Evolutionary conservation across 2,797 vertebrate genomes (phyloP), one percentile per base, ranked within the genome.

Genomic region (Cossypha niveicapilla): DNA sequence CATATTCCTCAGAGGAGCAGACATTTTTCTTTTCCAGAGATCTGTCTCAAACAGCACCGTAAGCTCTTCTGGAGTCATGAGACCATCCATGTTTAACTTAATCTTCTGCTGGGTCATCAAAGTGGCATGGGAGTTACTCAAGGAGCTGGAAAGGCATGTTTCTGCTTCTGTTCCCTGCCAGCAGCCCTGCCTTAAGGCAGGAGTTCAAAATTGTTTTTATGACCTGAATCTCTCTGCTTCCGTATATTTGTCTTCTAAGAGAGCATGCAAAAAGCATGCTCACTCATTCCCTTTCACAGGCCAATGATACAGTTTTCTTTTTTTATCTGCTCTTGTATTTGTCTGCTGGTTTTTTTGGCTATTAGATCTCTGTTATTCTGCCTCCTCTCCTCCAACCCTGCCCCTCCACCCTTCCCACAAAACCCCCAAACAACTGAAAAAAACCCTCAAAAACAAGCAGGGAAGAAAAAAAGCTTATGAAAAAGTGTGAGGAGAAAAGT

Each of bases 391-490:
- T 15, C 37, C 32, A 14, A 54, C 7, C 27, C 6, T 25, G 13
- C 9, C 17, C 13, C 8, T 21, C 4, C 1, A 8, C 5, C 1
- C 25, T 53, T 8, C 17, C 17, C 32, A 7, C 8, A 45, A 53
- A 32, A 13, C 4, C 3, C 2, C 4, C 21, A 61, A 47, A 27
- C 4, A 12, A n/a, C n/a, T 8, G 3, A 18, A 3, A 37, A 51
- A 37, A 4, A 0, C 4, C 4, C 5, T 0, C 1, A 18, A 19
- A 22, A 30, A 24, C 1, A 54, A 37, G 3, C 2, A 63, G 13
- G 7, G 7, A 17, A 0, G 2, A 39, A 22, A 67, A 50, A 5
- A 62, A 32, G 1, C 11, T 32, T n/a, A 41, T 23, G 27, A 62
- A 56, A 85, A 50, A 3, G 5, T 34, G 2, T 7, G 6, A 87